Conservation (phyloP, 1,140 invertebrate genomes). For the Bombus superbus region DNA sequence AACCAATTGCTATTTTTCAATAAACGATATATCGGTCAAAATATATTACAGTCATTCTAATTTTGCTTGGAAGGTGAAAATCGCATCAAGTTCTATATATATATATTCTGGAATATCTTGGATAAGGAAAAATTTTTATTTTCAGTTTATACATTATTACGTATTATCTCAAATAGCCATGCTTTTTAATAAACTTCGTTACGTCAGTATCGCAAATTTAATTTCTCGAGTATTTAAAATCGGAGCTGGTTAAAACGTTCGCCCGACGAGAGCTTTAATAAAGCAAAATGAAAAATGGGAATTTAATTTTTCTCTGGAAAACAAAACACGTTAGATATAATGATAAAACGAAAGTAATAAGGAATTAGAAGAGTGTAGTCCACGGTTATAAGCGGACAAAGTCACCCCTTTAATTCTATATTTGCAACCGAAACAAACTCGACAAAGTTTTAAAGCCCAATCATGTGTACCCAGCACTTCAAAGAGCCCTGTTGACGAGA, state of each 20-base stretch:
- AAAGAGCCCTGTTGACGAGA: background rate
- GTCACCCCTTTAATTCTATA: background rate
- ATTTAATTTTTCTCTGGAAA: no score
- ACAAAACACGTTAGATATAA: background rate
- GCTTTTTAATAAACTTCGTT: no score
- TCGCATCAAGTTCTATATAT: no score
- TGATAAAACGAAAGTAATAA: background rate
- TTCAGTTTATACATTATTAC: no score
- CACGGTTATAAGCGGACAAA: background rate
- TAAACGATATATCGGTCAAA: no score
- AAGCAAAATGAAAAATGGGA: background rate
- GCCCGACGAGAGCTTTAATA: background rate
- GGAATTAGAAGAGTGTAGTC: background rate
- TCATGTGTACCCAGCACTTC: slow-evolving; percentile 10
- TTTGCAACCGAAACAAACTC: slow-evolving; percentile 16
- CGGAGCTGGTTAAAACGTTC: background rate
- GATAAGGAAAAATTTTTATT: no score
- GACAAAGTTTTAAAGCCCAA: slow-evolving; percentile 11
- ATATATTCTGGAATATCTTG: no score
- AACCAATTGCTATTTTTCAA: no score
- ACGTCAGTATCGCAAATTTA: no score
- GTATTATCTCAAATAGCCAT: no score
- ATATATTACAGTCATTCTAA: no score
- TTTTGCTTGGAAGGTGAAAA: no score
- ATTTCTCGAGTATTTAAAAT: background rate